Percentiles rank a stretch among this genome's conserved stretches.
These are phyloP conservation scores for Xenotilapia caudafasciata DNA, from an alignment of 2,113 vertebrate genomes.

Conservation along the genomic window DNA sequence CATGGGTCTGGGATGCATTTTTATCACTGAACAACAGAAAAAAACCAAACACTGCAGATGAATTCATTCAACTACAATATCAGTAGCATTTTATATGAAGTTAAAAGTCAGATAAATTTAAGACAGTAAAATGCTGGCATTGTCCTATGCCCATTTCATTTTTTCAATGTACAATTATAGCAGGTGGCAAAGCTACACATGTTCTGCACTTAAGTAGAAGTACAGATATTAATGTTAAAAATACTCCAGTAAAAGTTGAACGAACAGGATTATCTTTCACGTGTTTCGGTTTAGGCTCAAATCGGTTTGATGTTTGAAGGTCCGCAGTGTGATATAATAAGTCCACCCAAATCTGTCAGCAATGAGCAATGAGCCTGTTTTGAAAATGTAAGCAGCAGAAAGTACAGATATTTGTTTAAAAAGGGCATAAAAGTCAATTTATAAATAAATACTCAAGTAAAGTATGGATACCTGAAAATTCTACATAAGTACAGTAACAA, in stretches of 20 bases:
- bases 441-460: neutral
- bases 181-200: neutral
- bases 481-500: neutral
- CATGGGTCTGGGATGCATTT: neutral
- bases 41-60: accelerated
- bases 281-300: neutral
- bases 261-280: neutral
- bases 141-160: neutral
- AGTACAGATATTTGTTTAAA: neutral
- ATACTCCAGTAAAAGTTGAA: neutral
- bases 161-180: neutral
- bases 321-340: neutral
- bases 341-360: neutral
- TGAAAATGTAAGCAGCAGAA: neutral
- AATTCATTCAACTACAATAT: neutral
- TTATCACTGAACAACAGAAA: neutral
- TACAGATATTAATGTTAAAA: neutral
- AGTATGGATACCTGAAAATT: neutral
- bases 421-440: neutral
- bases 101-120: neutral
- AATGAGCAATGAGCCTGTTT: neutral
- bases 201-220: neutral
- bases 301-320: neutral
- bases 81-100: neutral
- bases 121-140: neutral